Percentiles rank a stretch among this genome's conserved stretches.
These are phyloP conservation scores for Meriones unguiculatus DNA, from an alignment of 2,113 vertebrate genomes.

Conservation along the genomic window DNA sequence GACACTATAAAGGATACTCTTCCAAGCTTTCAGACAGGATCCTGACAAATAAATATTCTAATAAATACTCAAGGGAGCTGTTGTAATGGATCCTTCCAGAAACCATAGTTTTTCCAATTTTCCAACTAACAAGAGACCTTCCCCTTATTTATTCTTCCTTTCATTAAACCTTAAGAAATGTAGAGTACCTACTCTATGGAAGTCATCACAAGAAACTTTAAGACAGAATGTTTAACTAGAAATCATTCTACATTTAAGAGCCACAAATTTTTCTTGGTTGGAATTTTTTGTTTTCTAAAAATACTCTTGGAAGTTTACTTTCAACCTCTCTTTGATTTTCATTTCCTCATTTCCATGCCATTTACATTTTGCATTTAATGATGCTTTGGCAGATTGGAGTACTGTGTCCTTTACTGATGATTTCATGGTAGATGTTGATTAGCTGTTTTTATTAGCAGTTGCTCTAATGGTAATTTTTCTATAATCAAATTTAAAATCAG, in stretches of 20 bases:
- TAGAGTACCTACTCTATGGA: not conserved
- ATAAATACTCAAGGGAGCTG: not conserved
- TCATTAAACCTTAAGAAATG: not conserved
- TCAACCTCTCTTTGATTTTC: not conserved
- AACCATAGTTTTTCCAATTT: not conserved
- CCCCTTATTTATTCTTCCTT: not conserved
- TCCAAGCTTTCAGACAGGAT: not conserved
- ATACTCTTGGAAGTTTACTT: not conserved
- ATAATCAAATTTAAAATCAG: slow-evolving; percentile 9
- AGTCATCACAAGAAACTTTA: not conserved
- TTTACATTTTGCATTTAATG: slow-evolving; percentile 27
- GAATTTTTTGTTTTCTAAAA: not conserved
- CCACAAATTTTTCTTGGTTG: not conserved
- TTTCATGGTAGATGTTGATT: slow-evolving; percentile 1
- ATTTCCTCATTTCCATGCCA: not conserved
- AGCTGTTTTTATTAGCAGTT: not conserved
- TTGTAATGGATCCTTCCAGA: not conserved
- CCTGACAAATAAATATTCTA: slow-evolving; percentile 30
- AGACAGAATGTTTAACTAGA: not conserved
- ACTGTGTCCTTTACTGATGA: not conserved
- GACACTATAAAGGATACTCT: too few relatives aligned
- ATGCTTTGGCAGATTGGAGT: not conserved
- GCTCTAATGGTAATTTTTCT: slow-evolving; percentile 33
- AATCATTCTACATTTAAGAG: not conserved
- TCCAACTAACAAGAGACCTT: not conserved